Base-by-base conservation (phyloP, 92 coral and sea anemone genomes). In the Phymanthus crucifer region DNA sequence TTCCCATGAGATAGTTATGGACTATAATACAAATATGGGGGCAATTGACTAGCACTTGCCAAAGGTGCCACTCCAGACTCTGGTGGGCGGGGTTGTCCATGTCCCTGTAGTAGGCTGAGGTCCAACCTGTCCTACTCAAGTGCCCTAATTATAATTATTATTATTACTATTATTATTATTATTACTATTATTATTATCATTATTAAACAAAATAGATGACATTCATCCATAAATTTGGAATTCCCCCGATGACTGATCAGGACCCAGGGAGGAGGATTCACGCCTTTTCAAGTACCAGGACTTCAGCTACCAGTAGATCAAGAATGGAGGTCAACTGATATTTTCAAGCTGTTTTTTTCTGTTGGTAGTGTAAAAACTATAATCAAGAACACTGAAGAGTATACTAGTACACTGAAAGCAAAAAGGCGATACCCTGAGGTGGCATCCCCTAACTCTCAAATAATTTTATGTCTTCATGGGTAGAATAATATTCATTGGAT, bases 251-350 rank as follows among this genome's bases (percentile, higher is more conserved):
- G 48, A 43, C 48, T 43, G 48, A 43, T 13, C 5, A 43, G 48
- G 48, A 43, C 48, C 48, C 48, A 43, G 48, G 13, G 13, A 43
- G 48, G 48, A 43, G 48, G 81, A 32, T 83, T 83, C 43, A 64
- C 86, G 29, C 81, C 81, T 40, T 74, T 65, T 66, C 80, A 76
- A 46, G 79, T 66, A 19, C 74, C 75, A 35, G 86, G 81, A 27
- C 76, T 83, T 47, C 81, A 83, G 81, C 76, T 83, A 13, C 86
- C 86, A 40, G 76, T 48, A 19, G 43, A 66, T 46, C 81, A 83
- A 75, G 70, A 71, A 40, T 83, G 86, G 86, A 66, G 75, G 34
- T 52, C 81, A 26, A 80, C 69, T 74, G 86, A 83, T 32, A 67
- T 83, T 40, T 75, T 75, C 72, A 47, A 74, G 73, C 77, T 75